Percentiles rank a stretch among this genome's conserved stretches.
Evolutionary conservation across 2,888 invertebrate species (phyloP).

Genomic region (Smittia sp.): DNA sequence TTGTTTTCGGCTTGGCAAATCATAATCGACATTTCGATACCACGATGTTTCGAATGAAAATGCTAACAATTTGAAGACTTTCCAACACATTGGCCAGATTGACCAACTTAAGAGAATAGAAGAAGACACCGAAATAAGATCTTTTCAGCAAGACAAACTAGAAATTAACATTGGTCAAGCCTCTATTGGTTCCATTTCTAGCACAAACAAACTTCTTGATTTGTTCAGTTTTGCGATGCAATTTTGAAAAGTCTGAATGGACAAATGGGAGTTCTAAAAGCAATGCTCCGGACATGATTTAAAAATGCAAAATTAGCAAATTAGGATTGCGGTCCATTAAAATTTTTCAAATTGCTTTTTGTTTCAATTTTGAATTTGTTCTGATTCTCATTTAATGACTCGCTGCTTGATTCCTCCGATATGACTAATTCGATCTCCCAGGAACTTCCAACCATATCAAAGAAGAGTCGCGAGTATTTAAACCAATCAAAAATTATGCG

Average conservation of each 20-base stretch:
- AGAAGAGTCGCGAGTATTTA: neutral
- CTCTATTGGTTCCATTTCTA: neutral
- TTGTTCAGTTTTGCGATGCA: neutral
- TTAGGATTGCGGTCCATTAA: too few relatives aligned
- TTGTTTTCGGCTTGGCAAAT: too few relatives aligned
- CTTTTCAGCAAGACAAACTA: neutral
- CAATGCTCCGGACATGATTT: too few relatives aligned
- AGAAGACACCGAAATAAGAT: neutral
- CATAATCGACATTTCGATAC: too few relatives aligned
- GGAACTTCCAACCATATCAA: neutral
- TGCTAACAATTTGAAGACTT: too few relatives aligned
- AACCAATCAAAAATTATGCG: neutral
- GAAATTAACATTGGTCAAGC: neutral
- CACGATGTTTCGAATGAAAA: too few relatives aligned
- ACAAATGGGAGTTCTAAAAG: too few relatives aligned
- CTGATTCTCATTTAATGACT: neutral
- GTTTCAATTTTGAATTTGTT: too few relatives aligned
- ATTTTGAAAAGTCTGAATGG: too few relatives aligned
- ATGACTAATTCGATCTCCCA: neutral
- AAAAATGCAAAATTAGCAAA: too few relatives aligned
- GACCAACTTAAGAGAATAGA: neutral
- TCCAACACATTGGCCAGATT: too few relatives aligned
- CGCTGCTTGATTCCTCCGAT: neutral
- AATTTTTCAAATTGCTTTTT: too few relatives aligned
- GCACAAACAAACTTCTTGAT: neutral